Base-by-base conservation (phyloP, 2,797 vertebrate genomes). In the Chelmon rostratus region DNA sequence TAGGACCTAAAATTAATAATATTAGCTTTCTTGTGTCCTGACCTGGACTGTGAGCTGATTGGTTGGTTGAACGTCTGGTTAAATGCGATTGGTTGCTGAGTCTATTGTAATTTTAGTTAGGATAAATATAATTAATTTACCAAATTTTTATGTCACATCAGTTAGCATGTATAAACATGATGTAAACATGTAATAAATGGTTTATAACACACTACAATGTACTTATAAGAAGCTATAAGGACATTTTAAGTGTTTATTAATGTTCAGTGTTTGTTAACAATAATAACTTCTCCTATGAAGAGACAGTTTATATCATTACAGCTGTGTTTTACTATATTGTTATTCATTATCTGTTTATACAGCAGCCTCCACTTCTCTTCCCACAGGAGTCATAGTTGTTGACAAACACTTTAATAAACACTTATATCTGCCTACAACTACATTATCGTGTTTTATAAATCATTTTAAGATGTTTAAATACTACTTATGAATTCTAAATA, bases 41-140 rank as follows among this genome's bases (percentile, higher is more conserved):
- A 16, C n/a, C 23, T 53, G 61, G n/a, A n/a, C 5, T 52, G 2
- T 18, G 28, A 10, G 31, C 33, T 9, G 52, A 28, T 59, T 50
- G 13, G n/a, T 21, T 0, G 21, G 16, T 21, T 0, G 19, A 47
- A 53, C 49, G 13, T 31, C 37, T 54, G 11, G 19, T 35, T 18
- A 8, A 6, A 50, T 10, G 35, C 37, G 37, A 5, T 28, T 9
- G 23, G 50, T 23, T 46, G 47, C 23, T 38, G 49, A 44, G n/a
- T 70, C 58, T 0, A 6, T 54, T 63, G 62, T 75, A 68, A 81
- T 64, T 68, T 65, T 71, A 63, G 73, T 19, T 50, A 42, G 62
- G 52, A 50, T 25, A 33, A 44, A 58, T 35, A 65, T 44, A 46
- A 53, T 42, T 58, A 18, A 9, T 13, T 76, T 57, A n/a, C 6